phyloP scores from a whole-genome alignment of 2,113 vertebrate genomes.

The Festucalex cinctus region DNA sequence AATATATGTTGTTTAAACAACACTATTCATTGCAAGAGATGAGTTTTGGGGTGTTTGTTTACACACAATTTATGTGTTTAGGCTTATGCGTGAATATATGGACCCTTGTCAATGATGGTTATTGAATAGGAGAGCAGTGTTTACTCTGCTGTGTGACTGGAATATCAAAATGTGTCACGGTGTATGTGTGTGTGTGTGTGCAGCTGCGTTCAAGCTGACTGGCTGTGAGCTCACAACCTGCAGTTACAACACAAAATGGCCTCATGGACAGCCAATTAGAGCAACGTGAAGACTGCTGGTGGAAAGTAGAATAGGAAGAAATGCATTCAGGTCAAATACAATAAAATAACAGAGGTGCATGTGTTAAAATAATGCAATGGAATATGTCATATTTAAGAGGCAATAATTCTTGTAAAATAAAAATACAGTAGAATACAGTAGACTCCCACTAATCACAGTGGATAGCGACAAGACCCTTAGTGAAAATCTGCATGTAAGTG shows the following conservation, averaged over 20 bases:
- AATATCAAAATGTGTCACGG: slow-evolving; percentile 63
- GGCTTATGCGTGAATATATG: slow-evolving; percentile 20
- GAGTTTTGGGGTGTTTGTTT: background rate
- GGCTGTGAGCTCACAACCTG: slow-evolving; percentile 37
- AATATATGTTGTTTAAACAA: slow-evolving; percentile 3
- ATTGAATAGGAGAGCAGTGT: slow-evolving; percentile 67
- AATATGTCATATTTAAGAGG: background rate
- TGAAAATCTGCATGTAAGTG: too few species aligned
- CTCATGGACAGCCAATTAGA: background rate
- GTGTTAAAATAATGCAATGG: background rate
- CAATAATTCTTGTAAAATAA: background rate
- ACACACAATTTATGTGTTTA: background rate
- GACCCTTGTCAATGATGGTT: slow-evolving; percentile 60
- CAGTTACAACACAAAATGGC: slow-evolving; percentile 7
- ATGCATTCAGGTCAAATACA: background rate
- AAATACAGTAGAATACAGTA: too few species aligned
- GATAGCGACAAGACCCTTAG: too few species aligned
- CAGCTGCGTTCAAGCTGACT: slow-evolving; percentile 62
- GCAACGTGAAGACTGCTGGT: background rate
- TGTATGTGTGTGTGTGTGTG: slow-evolving; percentile 36
- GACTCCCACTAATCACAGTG: too few species aligned
- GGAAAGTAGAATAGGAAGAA: background rate
- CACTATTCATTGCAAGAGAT: slow-evolving; percentile 1
- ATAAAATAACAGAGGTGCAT: background rate
- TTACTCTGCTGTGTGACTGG: slow-evolving; percentile 66